Evolutionary conservation across 2,113 vertebrate genomes (phyloP).

Genomic region (Scomber colias): DNA sequence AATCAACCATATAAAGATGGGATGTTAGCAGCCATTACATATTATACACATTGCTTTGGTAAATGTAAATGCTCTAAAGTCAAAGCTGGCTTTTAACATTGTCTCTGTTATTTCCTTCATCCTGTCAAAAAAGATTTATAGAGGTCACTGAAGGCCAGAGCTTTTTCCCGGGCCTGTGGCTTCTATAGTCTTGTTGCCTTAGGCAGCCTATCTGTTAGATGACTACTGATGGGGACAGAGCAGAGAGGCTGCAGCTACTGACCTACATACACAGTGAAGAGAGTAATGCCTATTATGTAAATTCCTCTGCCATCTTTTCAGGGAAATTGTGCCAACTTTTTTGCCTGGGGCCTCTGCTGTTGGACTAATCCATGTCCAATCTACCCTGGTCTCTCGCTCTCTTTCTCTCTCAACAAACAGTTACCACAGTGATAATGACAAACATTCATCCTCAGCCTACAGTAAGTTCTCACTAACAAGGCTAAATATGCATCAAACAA

Average conservation of each 20-base stretch:
- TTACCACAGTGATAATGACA: constrained; percentile 28
- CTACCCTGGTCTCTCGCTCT: constrained; percentile 39
- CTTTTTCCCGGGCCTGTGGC: neutral
- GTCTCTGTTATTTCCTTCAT: constrained; percentile 11
- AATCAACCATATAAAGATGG: constrained; percentile 46
- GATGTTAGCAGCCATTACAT: constrained; percentile 1
- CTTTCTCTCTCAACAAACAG: constrained; percentile 25
- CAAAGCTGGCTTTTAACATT: neutral
- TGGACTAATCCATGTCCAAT: constrained; percentile 62
- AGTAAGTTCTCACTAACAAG: constrained; percentile 13
- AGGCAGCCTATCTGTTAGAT: constrained; percentile 48
- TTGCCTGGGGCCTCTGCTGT: constrained; percentile 48
- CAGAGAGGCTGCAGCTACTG: constrained; percentile 69
- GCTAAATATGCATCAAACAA: constrained; percentile 28
- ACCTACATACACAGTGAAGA: constrained; percentile 79
- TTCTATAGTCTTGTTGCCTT: constrained; percentile 16
- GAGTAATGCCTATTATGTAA: constrained; percentile 81
- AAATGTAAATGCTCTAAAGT: constrained; percentile 4
- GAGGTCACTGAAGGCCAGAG: constrained; percentile 33
- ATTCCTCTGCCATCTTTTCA: constrained; percentile 78
- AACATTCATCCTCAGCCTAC: constrained; percentile 9
- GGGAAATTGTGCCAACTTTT: constrained; percentile 74
- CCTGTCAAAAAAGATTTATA: constrained; percentile 26
- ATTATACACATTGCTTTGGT: constrained; percentile 9
- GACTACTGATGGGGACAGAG: constrained; percentile 51